Evolutionary conservation across 2,113 vertebrate species (phyloP).

Genomic region (Isichthys henryi): DNA sequence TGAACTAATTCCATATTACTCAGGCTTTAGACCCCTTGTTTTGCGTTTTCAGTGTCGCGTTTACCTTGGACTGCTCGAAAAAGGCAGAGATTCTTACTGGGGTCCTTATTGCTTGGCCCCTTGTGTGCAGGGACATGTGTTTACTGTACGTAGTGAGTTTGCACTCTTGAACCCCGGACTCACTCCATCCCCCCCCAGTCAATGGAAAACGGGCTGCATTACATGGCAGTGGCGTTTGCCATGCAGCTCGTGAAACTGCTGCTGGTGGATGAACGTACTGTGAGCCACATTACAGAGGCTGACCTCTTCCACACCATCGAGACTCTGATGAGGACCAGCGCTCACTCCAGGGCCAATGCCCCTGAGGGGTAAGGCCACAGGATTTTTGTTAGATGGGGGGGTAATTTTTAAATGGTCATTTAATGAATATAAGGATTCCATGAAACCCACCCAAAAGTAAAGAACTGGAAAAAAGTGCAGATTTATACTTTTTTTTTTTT

Average conservation of each 20-base stretch:
- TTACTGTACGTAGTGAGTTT: neutral
- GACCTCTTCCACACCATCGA: constrained; percentile 98
- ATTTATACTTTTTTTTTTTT: too few species aligned
- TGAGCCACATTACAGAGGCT: constrained; percentile 90
- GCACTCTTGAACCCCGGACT: neutral
- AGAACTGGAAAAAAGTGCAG: neutral
- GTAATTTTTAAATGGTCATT: neutral
- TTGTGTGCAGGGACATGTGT: neutral
- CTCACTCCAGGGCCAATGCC: constrained; percentile 94
- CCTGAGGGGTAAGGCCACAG: constrained; percentile 82
- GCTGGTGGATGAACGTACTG: constrained; percentile 91
- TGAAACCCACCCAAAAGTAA: neutral
- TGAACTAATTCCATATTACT: neutral
- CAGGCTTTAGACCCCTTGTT: neutral
- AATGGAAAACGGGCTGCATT: constrained; percentile 97
- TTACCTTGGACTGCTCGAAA: neutral
- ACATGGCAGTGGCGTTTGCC: constrained; percentile 97
- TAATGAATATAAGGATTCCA: neutral
- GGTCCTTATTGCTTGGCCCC: neutral
- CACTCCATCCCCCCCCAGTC: constrained; percentile 59
- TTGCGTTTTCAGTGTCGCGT: neutral
- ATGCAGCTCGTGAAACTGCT: constrained; percentile 97
- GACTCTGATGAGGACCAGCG: constrained; percentile 96
- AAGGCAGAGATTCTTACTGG: neutral
- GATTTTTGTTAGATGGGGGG: neutral